Evolutionary conservation across 2,113 vertebrate genomes (phyloP), one percentile per base, ranked within the genome.

Genomic region (Dascyllus trimaculatus): DNA sequence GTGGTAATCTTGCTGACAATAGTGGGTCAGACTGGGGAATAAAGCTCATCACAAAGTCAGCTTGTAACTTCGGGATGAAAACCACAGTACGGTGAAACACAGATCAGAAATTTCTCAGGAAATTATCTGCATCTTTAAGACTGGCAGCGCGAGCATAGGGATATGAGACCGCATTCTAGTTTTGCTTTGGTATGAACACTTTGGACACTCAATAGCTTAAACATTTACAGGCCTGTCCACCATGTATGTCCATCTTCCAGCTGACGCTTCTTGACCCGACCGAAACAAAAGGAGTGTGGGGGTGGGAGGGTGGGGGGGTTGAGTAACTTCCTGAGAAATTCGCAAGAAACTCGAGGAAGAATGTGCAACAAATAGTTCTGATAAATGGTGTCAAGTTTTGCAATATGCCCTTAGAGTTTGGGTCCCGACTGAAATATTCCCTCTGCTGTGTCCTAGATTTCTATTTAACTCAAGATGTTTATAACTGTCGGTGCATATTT

Each of bases 11-110:
- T 3, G 53, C 78, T 51, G 66, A 79, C 80, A 76, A 74, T 35
- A 64, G 56, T 7, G 45, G 43, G 45, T 10, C 64, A 56, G 67
- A 71, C 53, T 54, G 81, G 83, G n/a, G 71, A 85, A 85, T 71
- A 67, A 60, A 81, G 61, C 54, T 84, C 65, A 61, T 87, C 56
- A 74, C 38, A 85, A 82, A 82, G 57, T 80, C 62, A n/a, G 46
- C 18, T 29, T 45, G 53, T 32, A 61, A 53, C 61, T 60, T 71
- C 15, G 11, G 18, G 15, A n/a, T 43, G 53, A 48, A 46, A 56
- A 21, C 40, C 22, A 21, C 51, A 43, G 4, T 21, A 1, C 9
- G 11, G 13, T 1, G 53, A 75, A 53, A 65, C 43, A 22, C 11
- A 19, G 40, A 63, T 78, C 52, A 53, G 61, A 35, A 19, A 46